Evolutionary conservation across 2,113 vertebrate species (phyloP).

Genomic region (Atlantisia rogersi): DNA sequence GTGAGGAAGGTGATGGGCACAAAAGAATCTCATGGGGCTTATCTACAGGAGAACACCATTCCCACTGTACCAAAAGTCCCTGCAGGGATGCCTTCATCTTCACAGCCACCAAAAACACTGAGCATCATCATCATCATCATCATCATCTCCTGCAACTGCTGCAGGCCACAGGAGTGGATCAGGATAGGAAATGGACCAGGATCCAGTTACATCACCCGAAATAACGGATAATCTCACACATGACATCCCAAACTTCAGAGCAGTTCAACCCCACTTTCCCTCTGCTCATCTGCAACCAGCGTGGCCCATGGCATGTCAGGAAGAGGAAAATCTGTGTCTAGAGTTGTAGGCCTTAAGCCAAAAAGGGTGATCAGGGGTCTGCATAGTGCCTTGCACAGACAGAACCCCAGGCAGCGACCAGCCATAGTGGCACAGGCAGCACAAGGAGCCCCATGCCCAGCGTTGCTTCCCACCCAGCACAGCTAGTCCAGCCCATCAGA

Average conservation of each 20-base stretch:
- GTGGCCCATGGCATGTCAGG: not conserved
- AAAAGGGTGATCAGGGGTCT: rapidly evolving
- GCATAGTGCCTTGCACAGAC: not conserved
- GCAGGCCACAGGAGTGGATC: not conserved
- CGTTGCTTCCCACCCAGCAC: not conserved
- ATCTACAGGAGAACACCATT: not conserved
- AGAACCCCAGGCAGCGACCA: not conserved
- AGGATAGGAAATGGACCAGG: rapidly evolving
- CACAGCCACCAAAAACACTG: not conserved
- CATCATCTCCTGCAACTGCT: not conserved
- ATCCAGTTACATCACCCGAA: not conserved
- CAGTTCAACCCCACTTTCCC: not conserved
- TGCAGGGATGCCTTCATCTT: not conserved
- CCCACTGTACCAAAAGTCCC: not conserved
- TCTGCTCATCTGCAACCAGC: not conserved
- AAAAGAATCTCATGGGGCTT: not conserved
- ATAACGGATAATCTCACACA: not conserved
- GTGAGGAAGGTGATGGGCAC: not conserved
- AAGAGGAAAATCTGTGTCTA: not conserved
- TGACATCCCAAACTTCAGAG: not conserved
- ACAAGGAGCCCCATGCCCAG: not conserved
- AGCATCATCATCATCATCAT: not conserved
- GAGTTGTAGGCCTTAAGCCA: not conserved
- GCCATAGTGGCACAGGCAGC: not conserved
- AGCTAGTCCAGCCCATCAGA: not conserved